Percentiles rank a stretch among this genome's conserved stretches.
Evolutionary conservation across 2,113 vertebrate species (phyloP).

Genomic region (Pipra filicauda): DNA sequence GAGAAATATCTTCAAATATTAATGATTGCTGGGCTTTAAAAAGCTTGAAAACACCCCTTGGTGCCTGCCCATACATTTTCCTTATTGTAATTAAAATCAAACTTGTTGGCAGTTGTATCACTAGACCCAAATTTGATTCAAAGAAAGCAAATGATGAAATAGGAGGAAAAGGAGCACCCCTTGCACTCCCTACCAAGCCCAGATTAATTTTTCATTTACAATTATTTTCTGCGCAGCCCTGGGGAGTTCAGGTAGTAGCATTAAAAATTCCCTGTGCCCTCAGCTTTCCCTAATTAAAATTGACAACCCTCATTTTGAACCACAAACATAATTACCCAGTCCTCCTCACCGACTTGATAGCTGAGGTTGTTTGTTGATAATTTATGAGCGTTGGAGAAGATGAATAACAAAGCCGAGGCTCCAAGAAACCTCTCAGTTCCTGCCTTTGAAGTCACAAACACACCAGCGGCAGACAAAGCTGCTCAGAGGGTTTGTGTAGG

Average conservation of each 20-base stretch:
- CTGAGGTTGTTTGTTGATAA: conserved; percentile 66
- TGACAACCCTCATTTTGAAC: conserved; percentile 67
- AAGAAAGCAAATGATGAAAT: neutral
- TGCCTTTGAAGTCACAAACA: conserved; percentile 57
- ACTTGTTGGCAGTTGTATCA: neutral
- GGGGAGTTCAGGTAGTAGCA: conserved; percentile 14
- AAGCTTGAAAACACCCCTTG: neutral
- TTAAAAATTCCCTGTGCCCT: conserved; percentile 61
- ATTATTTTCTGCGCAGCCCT: neutral
- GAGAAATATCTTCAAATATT: neutral
- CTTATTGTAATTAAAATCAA: neutral
- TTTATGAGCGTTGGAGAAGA: conserved; percentile 64
- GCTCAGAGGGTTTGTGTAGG: neutral
- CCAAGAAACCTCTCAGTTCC: conserved; percentile 18
- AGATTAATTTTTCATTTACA: conserved; percentile 34
- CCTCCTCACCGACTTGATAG: conserved; percentile 25
- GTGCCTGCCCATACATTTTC: rapidly evolving
- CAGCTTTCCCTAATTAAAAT: conserved; percentile 68
- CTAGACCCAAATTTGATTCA: neutral
- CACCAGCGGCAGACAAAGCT: neutral
- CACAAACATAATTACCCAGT: conserved; percentile 67
- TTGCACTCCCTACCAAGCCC: neutral
- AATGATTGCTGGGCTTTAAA: neutral
- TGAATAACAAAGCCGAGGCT: conserved; percentile 51
- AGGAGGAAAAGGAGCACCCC: neutral